Conservation (phyloP, 2,113 vertebrate species). For the Chloropsis hardwickii region DNA sequence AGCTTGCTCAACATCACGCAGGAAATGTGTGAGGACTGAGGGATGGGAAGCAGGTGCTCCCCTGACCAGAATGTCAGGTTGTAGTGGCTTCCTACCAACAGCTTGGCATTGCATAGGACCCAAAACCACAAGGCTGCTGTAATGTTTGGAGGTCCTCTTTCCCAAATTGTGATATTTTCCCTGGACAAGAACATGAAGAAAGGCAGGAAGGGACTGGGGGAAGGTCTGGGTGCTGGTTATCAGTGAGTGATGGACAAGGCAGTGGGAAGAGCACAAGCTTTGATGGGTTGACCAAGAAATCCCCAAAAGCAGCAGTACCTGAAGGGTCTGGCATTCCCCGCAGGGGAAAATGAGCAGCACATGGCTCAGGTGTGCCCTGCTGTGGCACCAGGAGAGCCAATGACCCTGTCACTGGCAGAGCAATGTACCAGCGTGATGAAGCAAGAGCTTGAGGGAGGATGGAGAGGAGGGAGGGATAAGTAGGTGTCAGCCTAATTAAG, state of each 20-base stretch:
- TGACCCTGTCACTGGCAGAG: neutral
- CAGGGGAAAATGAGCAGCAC: neutral
- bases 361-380: neutral
- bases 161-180: neutral
- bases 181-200: neutral
- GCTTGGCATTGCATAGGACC: neutral
- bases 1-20: neutral
- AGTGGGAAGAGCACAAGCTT: neutral
- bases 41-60: neutral
- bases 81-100: neutral
- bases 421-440: accelerated
- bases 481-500: neutral
- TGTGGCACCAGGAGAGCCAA: neutral
- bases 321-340: neutral
- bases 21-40: neutral
- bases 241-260: accelerated
- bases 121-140: neutral
- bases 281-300: neutral
- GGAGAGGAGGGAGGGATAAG: neutral
- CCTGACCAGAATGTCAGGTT: neutral
- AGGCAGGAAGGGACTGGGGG: neutral
- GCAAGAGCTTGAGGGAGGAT: neutral
- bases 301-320: accelerated
- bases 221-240: neutral
- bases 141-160: neutral